Evolutionary conservation across 2,797 vertebrate genomes (phyloP).

Genomic region (Smutsia temminckii): DNA sequence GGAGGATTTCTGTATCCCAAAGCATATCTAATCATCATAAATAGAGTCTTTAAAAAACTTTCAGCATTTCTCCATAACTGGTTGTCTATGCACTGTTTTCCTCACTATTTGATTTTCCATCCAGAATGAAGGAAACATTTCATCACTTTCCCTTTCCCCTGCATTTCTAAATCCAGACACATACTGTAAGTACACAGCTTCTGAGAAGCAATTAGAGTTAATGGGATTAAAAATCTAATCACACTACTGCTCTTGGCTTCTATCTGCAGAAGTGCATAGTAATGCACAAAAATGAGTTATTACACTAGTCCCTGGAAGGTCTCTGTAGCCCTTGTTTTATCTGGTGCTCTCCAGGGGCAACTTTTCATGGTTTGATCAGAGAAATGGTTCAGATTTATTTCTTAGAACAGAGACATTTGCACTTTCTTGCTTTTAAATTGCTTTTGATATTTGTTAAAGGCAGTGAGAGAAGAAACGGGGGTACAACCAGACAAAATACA

Average conservation of each 20-base stretch:
- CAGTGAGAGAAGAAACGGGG: not conserved
- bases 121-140: constrained; percentile 45
- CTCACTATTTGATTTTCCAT: not conserved
- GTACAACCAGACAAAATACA: not conserved
- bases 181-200: constrained; percentile 69
- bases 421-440: constrained; percentile 51
- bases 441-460: constrained; percentile 57
- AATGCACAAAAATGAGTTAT: constrained; percentile 66
- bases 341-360: constrained; percentile 14
- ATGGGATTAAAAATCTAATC: constrained; percentile 76
- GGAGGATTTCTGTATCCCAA: not conserved
- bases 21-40: not conserved
- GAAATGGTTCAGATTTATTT: constrained; percentile 59
- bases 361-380: constrained; percentile 42
- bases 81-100: not conserved
- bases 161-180: constrained; percentile 61
- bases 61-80: not conserved
- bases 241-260: constrained; percentile 62
- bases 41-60: not conserved
- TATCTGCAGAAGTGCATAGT: constrained; percentile 37
- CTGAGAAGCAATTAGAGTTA: constrained; percentile 76
- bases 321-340: constrained; percentile 43
- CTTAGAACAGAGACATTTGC: constrained; percentile 9
- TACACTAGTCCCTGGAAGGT: not conserved
- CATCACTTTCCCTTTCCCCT: constrained; percentile 34